Evolutionary conservation across 1,140 invertebrate genomes (phyloP).

Genomic region (Leguminivora glycinivorella): DNA sequence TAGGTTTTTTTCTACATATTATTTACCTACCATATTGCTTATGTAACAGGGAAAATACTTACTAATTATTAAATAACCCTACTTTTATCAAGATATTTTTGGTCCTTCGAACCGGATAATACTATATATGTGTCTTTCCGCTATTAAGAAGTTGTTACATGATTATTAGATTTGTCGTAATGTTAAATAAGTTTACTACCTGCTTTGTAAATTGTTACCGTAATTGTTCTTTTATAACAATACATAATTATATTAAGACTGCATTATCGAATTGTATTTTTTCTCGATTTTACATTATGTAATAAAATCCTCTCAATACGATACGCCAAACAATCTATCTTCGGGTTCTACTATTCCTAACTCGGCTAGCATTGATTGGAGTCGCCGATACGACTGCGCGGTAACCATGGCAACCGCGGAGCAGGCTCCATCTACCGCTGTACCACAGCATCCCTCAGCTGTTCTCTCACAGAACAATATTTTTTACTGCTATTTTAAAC

Average conservation of each 20-base stretch:
- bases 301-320: background rate
- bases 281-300: background rate
- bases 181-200: no score
- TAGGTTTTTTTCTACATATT: no score
- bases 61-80: background rate
- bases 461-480: slow-evolving; percentile 46
- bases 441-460: slow-evolving; percentile 56
- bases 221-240: no score
- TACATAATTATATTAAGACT: no score
- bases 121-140: background rate
- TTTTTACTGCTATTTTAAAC: slow-evolving; percentile 26
- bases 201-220: no score
- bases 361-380: background rate
- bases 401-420: slow-evolving; percentile 52
- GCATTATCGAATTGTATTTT: no score
- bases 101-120: background rate
- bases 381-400: slow-evolving; percentile 51
- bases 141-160: no score
- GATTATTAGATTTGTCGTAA: no score
- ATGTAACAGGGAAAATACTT: background rate
- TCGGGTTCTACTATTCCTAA: background rate
- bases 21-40: background rate
- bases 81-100: background rate
- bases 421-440: slow-evolving; percentile 56
- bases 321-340: background rate